Evolutionary conservation across 2,113 vertebrate species (phyloP).

Genomic region (Sylvietta virens): DNA sequence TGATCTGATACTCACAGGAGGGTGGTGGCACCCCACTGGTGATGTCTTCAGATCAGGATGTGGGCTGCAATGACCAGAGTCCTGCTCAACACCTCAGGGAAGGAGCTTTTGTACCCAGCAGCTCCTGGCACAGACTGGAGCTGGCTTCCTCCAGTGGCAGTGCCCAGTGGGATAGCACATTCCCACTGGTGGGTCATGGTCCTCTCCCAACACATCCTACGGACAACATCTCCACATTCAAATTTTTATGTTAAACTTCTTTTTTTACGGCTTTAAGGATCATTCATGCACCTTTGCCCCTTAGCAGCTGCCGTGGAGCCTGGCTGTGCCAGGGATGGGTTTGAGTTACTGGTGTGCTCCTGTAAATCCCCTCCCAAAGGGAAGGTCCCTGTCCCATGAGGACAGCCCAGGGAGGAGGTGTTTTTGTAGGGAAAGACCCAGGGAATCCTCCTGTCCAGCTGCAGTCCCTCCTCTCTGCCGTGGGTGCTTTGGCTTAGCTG

Average conservation of each 20-base stretch:
- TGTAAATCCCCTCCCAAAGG: neutral
- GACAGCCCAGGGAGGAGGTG: neutral
- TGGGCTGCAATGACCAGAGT: neutral
- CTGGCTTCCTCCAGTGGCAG: neutral
- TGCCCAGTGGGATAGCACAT: neutral
- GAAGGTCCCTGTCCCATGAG: neutral
- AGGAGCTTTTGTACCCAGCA: neutral
- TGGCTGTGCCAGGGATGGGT: neutral
- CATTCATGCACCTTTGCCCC: neutral
- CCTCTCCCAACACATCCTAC: neutral
- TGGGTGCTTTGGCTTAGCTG: neutral
- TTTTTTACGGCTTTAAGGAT: neutral
- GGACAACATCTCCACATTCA: neutral
- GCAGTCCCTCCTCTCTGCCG: rapidly evolving
- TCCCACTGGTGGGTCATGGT: neutral
- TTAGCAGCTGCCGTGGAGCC: neutral
- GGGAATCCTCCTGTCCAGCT: neutral
- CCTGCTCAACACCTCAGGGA: rapidly evolving
- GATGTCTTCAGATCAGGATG: neutral
- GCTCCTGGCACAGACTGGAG: neutral
- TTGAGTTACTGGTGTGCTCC: neutral
- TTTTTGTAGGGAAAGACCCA: neutral
- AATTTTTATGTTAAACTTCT: neutral
- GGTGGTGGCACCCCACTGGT: neutral
- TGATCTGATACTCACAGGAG: neutral